A percentile compares a stretch with the other conserved stretches of the same genome.
phyloP scores from a whole-genome alignment of 2,797 vertebrate genomes.

The Mycteria americana region DNA sequence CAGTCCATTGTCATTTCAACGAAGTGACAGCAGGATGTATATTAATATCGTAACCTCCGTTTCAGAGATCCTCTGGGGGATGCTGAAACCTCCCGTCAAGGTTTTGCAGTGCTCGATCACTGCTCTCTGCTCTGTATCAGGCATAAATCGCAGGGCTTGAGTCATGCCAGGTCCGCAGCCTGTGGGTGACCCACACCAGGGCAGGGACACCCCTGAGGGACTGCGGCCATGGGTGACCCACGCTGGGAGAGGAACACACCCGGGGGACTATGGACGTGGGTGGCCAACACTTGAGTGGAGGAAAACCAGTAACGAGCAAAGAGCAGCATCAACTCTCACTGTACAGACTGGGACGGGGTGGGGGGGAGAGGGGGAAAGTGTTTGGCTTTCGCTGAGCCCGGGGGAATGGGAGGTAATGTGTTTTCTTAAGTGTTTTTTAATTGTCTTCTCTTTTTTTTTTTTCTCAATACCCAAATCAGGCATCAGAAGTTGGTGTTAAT shows the following conservation, averaged over 20 bases:
- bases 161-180: background rate
- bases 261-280: too few relatives aligned
- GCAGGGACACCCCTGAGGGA: background rate
- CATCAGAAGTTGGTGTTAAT: background rate
- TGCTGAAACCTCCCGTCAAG: background rate
- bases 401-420: background rate
- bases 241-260: background rate
- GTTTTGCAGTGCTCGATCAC: background rate
- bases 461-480: background rate
- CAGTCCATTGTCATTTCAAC: background rate
- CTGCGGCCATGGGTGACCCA: background rate
- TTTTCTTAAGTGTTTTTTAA: background rate
- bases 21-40: background rate
- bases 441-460: background rate
- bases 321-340: background rate
- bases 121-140: background rate
- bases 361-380: too few relatives aligned
- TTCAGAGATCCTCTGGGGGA: rapidly evolving
- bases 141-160: background rate
- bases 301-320: background rate
- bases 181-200: background rate
- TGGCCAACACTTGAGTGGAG: background rate
- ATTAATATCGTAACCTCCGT: background rate
- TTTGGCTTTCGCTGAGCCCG: background rate
- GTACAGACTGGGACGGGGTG: background rate